Percentiles rank a stretch among this genome's conserved stretches.
phyloP scores from a whole-genome alignment of 2,113 vertebrate genomes.

The Gavialis gangeticus region DNA sequence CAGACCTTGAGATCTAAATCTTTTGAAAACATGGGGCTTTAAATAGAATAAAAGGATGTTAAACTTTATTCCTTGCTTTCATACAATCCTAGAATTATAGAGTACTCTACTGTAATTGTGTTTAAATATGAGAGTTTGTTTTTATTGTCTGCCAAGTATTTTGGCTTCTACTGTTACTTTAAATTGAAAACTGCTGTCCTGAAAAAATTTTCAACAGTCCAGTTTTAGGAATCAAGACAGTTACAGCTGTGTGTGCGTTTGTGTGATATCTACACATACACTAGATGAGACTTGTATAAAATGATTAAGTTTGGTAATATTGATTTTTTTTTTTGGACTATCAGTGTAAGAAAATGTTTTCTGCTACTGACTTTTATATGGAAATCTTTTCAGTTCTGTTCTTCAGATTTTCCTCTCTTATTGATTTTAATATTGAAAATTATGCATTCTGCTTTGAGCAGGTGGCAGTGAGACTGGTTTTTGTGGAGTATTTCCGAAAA shows the following conservation, averaged over 20 bases:
- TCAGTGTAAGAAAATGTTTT: neutral
- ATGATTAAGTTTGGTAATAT: neutral
- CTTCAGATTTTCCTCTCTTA: neutral
- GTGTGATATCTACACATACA: neutral
- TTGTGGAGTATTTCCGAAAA: neutral
- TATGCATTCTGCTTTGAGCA: neutral
- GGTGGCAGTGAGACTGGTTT: neutral
- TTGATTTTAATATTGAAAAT: neutral
- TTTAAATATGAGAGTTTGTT: conserved; percentile 34
- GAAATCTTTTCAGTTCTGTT: neutral
- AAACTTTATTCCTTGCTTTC: conserved; percentile 35
- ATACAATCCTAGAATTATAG: neutral
- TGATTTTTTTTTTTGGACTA: conserved; percentile 12
- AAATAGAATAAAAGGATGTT: conserved; percentile 2
- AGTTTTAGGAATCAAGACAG: neutral
- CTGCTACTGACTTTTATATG: neutral
- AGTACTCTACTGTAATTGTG: neutral
- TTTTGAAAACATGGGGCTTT: neutral
- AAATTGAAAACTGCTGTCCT: conserved; percentile 24
- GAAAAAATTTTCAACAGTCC: conserved; percentile 26
- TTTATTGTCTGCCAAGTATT: neutral
- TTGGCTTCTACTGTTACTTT: conserved; percentile 19
- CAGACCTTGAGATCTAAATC: neutral
- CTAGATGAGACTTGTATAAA: neutral
- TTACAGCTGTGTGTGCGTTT: neutral